Evolutionary conservation across 2,113 vertebrate species (phyloP).

Genomic region (Glaucidium brasilianum): DNA sequence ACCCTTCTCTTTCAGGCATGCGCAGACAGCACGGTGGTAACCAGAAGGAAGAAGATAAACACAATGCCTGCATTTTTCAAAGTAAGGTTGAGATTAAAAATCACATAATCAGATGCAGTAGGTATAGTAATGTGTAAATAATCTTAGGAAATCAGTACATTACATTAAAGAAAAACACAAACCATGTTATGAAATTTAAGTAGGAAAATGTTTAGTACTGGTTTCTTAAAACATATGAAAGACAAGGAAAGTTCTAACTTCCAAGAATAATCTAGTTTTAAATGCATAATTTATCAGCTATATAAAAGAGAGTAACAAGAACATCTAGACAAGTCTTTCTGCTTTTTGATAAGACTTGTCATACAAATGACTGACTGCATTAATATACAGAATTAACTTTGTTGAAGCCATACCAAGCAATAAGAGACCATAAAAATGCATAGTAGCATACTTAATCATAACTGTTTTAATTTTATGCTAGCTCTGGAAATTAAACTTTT

Average conservation of each 20-base stretch:
- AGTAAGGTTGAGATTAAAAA: neutral
- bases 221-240: neutral
- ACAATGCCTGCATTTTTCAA: neutral
- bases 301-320: neutral
- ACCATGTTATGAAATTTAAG: neutral
- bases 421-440: neutral
- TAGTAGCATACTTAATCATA: neutral
- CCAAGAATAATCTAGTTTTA: neutral
- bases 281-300: neutral
- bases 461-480: neutral
- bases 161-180: neutral
- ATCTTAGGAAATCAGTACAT: neutral
- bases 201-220: neutral
- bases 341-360: neutral
- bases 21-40: accelerated
- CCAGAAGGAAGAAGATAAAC: neutral
- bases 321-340: neutral
- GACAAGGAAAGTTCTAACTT: neutral
- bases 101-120: neutral
- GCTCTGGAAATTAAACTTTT: neutral
- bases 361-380: neutral
- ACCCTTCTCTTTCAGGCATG: neutral
- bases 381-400: neutral
- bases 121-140: neutral
- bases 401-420: neutral